Evolutionary conservation across 2,888 invertebrate genomes (phyloP), one percentile per base, ranked within the genome.

Genomic region (Andrena trimmerana): DNA sequence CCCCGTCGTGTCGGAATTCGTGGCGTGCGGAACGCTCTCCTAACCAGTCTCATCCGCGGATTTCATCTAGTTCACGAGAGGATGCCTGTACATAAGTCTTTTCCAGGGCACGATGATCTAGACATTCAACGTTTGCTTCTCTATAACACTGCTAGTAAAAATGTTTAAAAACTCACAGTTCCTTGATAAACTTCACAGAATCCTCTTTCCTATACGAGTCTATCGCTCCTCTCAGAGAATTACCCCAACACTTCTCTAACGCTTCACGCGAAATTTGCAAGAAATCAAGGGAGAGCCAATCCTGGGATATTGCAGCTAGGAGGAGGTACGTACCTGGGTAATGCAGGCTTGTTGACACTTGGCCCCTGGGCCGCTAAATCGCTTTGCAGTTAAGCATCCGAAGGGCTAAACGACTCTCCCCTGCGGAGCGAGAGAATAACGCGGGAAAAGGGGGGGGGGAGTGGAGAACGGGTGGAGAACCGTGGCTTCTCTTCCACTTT

Each of bases 361-460:
- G 92, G 91, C 92, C 93, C 91, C 90, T 89, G 88, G 90, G 88
- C 90, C 90, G 92, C 91, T 93, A 91, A 93, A 93, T 93, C 92
- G 92, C 89, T 91, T 92, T 89, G 89, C 90, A 92, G 91, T 91
- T 89, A 90, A 90, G 89, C 89, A 88, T 89, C 87, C 88, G 89
- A 85, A 85, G 88, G 84, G 87, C 91, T 92, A 92, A 92, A 92
- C 90, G 91, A 90, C 88, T 92, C 91, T 92, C 91, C 91, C 92
- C 92, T 88, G 91, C 90, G 83, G 92, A 89, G 92, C 85, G 60
- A 84, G 82, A 87, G 90, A 90, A 90, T 87, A 90, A 90, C 84
- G 89, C 89, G 84, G 72, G 84, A 81, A 83, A 78, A 77, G 76
- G 78, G 78, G 20, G 78, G 20, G 20, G 54, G 79, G 31, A 20